Percentiles rank a stretch among this genome's conserved stretches.
Evolutionary conservation across 2,888 invertebrate species (phyloP).

Genomic region (Schizotus pectinicornis): DNA sequence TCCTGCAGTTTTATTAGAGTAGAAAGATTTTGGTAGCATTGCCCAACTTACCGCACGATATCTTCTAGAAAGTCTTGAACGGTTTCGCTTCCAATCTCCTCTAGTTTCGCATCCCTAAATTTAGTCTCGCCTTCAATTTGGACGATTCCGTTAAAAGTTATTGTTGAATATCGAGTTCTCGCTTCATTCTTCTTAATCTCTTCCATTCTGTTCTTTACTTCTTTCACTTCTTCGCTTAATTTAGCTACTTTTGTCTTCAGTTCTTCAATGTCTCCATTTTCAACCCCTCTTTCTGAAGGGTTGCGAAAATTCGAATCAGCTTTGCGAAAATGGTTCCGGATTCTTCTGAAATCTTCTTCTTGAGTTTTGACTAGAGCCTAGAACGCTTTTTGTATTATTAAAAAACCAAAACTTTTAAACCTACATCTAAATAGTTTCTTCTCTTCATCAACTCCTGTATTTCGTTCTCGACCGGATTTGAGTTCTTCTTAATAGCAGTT

Average conservation of each 20-base stretch:
- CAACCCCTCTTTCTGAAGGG: too few relatives aligned
- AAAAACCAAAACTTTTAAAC: not conserved
- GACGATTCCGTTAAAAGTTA: conserved; percentile 52
- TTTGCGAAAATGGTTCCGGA: not conserved
- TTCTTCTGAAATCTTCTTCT: not conserved
- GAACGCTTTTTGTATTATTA: not conserved
- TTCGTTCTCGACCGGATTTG: conserved; percentile 48
- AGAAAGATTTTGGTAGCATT: conserved; percentile 22
- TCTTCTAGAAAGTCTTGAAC: conserved; percentile 48
- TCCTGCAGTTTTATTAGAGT: conserved; percentile 37
- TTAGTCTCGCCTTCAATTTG: conserved; percentile 46
- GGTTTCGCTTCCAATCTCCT: conserved; percentile 48
- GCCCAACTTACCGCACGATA: conserved; percentile 38
- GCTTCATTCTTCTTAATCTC: conserved; percentile 19
- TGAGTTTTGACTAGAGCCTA: conserved; percentile 5
- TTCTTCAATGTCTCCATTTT: too few relatives aligned
- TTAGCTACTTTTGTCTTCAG: conserved; percentile 12
- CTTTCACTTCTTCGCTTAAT: conserved; percentile 22
- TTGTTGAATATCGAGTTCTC: conserved; percentile 33
- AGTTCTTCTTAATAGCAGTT: conserved; percentile 43
- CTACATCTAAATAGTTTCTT: conserved; percentile 52
- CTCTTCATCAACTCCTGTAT: conserved; percentile 45
- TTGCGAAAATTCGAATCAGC: too few relatives aligned
- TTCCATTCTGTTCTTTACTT: conserved; percentile 28
- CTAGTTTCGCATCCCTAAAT: conserved; percentile 43